phyloP scores from a whole-genome alignment of 2,888 invertebrate genomes.

The Andrena trimmerana region DNA sequence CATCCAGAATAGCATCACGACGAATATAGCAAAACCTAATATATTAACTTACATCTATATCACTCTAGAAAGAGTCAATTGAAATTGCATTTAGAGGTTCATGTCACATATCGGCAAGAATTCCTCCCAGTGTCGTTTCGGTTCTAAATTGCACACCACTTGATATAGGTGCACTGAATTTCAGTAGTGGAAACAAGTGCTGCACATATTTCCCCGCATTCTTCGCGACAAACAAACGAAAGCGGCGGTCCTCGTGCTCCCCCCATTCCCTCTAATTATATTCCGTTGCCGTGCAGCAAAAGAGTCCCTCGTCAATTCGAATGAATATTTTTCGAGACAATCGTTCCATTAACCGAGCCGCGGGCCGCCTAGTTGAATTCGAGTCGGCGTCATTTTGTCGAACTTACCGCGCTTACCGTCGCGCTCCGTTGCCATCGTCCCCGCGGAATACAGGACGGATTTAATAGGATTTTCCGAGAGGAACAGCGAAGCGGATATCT shows the following conservation, averaged over 20 bases:
- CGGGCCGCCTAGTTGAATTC: conserved; percentile 55
- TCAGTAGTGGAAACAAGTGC: conserved; percentile 1
- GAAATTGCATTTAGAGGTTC: neutral
- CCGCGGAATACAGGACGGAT: conserved; percentile 54
- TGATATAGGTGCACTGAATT: conserved; percentile 21
- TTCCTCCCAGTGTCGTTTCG: no score
- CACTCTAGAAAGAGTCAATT: neutral
- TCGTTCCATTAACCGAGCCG: conserved; percentile 55
- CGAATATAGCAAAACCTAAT: no score
- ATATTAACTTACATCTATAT: no score
- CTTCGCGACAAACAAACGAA: neutral
- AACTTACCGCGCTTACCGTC: conserved; percentile 55
- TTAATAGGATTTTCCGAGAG: conserved; percentile 71
- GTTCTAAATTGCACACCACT: neutral
- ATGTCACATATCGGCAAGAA: no score
- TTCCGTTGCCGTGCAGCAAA: conserved; percentile 22
- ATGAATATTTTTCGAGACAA: conserved; percentile 63
- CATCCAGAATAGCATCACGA: no score
- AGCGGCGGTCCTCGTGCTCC: neutral
- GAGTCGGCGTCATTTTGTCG: conserved; percentile 47
- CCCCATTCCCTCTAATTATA: conserved; percentile 48
- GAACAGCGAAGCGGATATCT: conserved; percentile 58
- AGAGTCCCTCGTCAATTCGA: conserved; percentile 41
- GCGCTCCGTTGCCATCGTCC: conserved; percentile 40
- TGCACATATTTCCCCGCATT: conserved; percentile 10